Percentiles rank a stretch among this genome's conserved stretches.
These are phyloP conservation scores for Lissonota sp. DNA, from an alignment of 2,888 invertebrate species.

Conservation along the genomic window DNA sequence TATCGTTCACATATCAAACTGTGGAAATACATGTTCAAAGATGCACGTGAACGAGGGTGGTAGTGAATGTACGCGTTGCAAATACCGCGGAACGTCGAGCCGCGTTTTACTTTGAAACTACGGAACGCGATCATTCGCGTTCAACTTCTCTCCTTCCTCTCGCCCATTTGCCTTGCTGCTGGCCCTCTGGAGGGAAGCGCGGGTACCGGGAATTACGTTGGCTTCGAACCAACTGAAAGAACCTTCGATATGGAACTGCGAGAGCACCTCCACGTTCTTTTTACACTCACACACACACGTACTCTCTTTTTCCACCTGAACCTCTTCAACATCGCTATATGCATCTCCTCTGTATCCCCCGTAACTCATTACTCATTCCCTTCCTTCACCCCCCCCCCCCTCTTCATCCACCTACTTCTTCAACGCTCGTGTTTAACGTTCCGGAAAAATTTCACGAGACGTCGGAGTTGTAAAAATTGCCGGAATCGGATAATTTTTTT, in stretches of 20 bases:
- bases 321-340: constrained; percentile 18
- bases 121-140: constrained; percentile 26
- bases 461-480: constrained; percentile 38
- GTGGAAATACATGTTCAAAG: background rate
- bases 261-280: background rate
- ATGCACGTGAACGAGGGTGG: constrained; percentile 11
- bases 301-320: constrained; percentile 33
- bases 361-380: constrained; percentile 1
- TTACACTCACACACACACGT: constrained; percentile 8
- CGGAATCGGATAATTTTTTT: constrained; percentile 35
- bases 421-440: constrained; percentile 42
- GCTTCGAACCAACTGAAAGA: constrained; percentile 49
- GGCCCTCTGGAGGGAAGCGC: constrained; percentile 27
- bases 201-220: constrained; percentile 47
- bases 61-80: background rate
- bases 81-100: constrained; percentile 38
- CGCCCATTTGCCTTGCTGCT: background rate
- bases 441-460: constrained; percentile 46
- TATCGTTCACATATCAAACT: constrained; percentile 27
- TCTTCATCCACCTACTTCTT: background rate
- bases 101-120: constrained; percentile 42
- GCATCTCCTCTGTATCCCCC: constrained; percentile 42
- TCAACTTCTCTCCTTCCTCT: background rate
- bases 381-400: background rate
- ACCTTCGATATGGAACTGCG: constrained; percentile 12